Evolutionary conservation across 1,140 invertebrate genomes (phyloP).

Genomic region (Drosophila lacertosa): DNA sequence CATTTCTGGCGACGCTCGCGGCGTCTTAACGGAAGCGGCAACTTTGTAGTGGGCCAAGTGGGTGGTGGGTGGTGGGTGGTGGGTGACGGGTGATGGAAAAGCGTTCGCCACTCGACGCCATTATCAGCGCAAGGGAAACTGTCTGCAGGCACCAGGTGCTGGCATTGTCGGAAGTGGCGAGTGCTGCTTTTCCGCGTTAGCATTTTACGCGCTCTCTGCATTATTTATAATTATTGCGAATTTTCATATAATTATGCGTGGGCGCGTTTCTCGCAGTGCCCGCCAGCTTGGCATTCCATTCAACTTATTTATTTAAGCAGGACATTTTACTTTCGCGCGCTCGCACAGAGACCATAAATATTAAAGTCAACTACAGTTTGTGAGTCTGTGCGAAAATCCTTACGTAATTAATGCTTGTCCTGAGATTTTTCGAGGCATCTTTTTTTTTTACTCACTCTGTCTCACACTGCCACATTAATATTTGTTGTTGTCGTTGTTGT

Average conservation of each 20-base stretch:
- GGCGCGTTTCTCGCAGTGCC: slow-evolving; percentile 53
- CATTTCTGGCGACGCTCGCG: slow-evolving; percentile 23
- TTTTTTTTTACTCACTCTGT: not conserved
- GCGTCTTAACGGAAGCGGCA: slow-evolving; percentile 60
- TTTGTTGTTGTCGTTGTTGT: slow-evolving; percentile 38
- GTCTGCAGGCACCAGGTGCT: slow-evolving; percentile 49
- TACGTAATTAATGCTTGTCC: slow-evolving; percentile 73
- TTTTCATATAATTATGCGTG: slow-evolving; percentile 81
- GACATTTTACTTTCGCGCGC: slow-evolving; percentile 51
- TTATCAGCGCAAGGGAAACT: slow-evolving; percentile 23
- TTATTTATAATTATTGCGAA: slow-evolving; percentile 82
- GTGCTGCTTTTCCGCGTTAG: slow-evolving; percentile 47
- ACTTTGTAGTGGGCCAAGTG: slow-evolving; percentile 61
- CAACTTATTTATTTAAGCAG: slow-evolving; percentile 75
- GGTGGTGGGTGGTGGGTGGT: not conserved
- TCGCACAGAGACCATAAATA: slow-evolving; percentile 67
- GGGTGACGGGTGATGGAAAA: not conserved
- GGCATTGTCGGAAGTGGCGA: slow-evolving; percentile 67
- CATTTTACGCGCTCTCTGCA: slow-evolving; percentile 59
- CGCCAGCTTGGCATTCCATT: slow-evolving; percentile 19
- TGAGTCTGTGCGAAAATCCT: slow-evolving; percentile 62
- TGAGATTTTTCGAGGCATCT: slow-evolving; percentile 54
- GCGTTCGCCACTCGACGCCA: slow-evolving; percentile 18
- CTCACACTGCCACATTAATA: slow-evolving; percentile 62
- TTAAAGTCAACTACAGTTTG: slow-evolving; percentile 71